phyloP scores from a whole-genome alignment of 92 coral and sea anemone species.

The Siderastrea siderea region DNA sequence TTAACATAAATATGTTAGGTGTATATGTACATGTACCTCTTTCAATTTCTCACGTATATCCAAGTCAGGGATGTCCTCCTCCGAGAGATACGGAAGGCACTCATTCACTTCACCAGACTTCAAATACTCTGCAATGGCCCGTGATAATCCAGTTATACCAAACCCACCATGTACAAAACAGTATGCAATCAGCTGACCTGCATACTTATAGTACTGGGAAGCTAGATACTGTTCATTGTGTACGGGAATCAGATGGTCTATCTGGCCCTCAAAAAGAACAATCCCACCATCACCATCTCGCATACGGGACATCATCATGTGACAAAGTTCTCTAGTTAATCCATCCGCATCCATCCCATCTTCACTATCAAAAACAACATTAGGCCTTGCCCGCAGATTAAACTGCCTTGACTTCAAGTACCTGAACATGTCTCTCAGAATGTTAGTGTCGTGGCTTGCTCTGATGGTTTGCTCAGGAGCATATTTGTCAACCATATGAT shows the following conservation, averaged over 20 bases:
- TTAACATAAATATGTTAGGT: too few species aligned
- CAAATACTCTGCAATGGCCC: conserved; percentile 44
- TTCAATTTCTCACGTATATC: conserved; percentile 27
- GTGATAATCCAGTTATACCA: conserved; percentile 52
- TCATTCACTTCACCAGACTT: conserved; percentile 26
- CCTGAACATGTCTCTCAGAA: conserved; percentile 44
- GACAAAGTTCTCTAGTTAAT: conserved; percentile 43
- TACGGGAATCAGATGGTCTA: conserved; percentile 42
- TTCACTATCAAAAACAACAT: conserved; percentile 43
- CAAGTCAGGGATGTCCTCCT: conserved; percentile 48
- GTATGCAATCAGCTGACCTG: conserved; percentile 57
- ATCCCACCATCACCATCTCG: conserved; percentile 54
- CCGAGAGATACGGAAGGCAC: conserved; percentile 34
- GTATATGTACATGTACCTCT: conserved; percentile 27
- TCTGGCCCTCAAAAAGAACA: conserved; percentile 38
- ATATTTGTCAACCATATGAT: conserved; percentile 27
- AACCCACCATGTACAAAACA: conserved; percentile 53
- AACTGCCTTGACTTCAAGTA: conserved; percentile 27
- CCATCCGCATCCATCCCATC: conserved; percentile 56
- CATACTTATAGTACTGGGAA: conserved; percentile 46
- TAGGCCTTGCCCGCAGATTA: conserved; percentile 42
- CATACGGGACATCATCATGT: conserved; percentile 34
- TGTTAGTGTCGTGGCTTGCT: conserved; percentile 33
- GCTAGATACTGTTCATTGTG: conserved; percentile 46
- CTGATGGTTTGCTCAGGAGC: conserved; percentile 23